Evolutionary conservation across 2,113 vertebrate species (phyloP), one percentile per base, ranked within the genome.

Genomic region (Phalacrocorax carbo): DNA sequence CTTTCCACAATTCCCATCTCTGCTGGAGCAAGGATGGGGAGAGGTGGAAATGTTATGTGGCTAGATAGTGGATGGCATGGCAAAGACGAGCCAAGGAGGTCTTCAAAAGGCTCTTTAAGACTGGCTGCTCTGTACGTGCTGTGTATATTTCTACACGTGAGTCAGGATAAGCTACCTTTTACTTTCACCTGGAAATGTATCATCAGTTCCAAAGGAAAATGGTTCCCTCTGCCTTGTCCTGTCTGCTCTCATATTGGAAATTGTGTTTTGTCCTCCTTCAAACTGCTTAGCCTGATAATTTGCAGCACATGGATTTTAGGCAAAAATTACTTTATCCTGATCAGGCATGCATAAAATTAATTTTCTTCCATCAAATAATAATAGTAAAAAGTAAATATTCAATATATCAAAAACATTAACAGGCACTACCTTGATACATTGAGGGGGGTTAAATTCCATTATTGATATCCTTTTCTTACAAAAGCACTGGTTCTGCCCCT

Each of bases 71-170:
- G 25, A 15, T 49, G 19, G 29, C 25, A 38, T 17, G 17, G 48
- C 20, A 79, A 93, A 90, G 44, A 51, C 10, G 75, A 72, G 46
- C 20, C 44, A 70, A 90, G 36, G n/a, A 66, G 38, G 18, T 13
- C 6, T 68, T 58, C 42, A 81, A 81, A 89, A 61, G 10, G 26
- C 26, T 65, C 2, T 0, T 71, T n/a, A 46, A 58, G 26, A 38
- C 9, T 3, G 3, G 16, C 26, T 66, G 20, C 38, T 87, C 5
- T n/a, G 5, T 52, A 13, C 0, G 0, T 62, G 32, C 29, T 29
- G 9, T 54, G 22, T 34, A 6, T 52, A 49, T 32, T 19, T 21
- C 62, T 36, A 21, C 5, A 4, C 13, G 0, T 29, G 25, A 81
- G 44, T n/a, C 62, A 87, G 78, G 19, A 81, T 32, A 70, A 77